These are phyloP conservation scores for Enteromius thamalakanensis DNA, from an alignment of 2,797 vertebrate genomes.

Conservation along the genomic window DNA sequence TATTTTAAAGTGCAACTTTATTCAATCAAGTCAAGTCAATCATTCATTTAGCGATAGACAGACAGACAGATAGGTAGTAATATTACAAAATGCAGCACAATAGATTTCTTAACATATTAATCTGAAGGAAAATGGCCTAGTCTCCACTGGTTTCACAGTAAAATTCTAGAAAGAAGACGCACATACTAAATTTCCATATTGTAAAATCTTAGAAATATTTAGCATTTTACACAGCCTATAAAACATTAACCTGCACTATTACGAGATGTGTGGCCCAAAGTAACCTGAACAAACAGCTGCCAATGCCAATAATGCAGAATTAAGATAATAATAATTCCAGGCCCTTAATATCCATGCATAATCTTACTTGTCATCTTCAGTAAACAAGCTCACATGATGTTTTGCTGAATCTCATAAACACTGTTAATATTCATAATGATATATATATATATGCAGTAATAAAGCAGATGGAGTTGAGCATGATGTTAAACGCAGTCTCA, in stretches of 20 bases:
- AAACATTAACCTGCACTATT: slow-evolving; percentile 32
- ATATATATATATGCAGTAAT: background rate
- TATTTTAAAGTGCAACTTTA: background rate
- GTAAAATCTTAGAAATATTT: background rate
- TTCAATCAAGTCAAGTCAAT: background rate
- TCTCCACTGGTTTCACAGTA: background rate
- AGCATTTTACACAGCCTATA: background rate
- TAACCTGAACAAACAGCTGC: slow-evolving; percentile 3
- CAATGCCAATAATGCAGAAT: slow-evolving; percentile 16
- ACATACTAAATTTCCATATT: background rate
- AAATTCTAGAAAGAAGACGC: background rate
- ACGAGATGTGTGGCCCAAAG: slow-evolving; percentile 12
- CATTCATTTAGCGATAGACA: background rate
- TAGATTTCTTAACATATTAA: background rate
- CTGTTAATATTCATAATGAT: background rate
- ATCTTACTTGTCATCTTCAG: background rate
- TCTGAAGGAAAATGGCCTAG: background rate
- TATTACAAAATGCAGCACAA: no score
- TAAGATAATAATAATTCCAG: background rate
- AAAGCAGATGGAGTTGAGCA: background rate
- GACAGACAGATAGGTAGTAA: no score
- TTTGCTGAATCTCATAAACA: background rate
- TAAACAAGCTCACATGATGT: background rate
- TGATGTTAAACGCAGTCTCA: background rate
- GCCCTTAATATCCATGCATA: background rate